phyloP scores from a whole-genome alignment of 2,888 invertebrate genomes.

The Diarsia dahlii region DNA sequence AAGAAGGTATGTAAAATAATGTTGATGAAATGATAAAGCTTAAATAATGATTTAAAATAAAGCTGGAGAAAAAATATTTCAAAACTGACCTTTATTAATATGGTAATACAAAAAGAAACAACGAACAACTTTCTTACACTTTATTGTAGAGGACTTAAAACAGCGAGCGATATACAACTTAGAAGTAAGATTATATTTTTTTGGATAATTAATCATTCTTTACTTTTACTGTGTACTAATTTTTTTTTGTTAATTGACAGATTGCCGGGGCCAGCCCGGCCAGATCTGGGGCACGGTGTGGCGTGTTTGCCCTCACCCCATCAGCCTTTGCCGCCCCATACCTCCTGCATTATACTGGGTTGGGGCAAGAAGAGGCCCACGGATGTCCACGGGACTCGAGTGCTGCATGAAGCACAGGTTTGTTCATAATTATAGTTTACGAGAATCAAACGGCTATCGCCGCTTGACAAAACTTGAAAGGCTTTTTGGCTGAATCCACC shows the following conservation, averaged over 20 bases:
- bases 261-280: constrained; percentile 81
- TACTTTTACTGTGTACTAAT: constrained; percentile 19
- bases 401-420: constrained; percentile 96
- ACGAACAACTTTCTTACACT: background rate
- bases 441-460: background rate
- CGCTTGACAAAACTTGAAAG: background rate
- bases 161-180: background rate
- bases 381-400: constrained; percentile 95
- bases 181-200: constrained; percentile 19
- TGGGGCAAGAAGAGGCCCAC: constrained; percentile 96
- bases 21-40: background rate
- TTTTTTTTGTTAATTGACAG: constrained; percentile 68
- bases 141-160: background rate
- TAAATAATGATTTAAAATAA: background rate
- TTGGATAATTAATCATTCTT: constrained; percentile 31
- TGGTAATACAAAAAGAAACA: background rate
- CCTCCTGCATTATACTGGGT: constrained; percentile 96
- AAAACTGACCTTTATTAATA: background rate
- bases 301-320: constrained; percentile 95
- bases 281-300: constrained; percentile 90
- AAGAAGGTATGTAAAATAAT: background rate
- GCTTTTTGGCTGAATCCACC: background rate
- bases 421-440: background rate
- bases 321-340: constrained; percentile 92
- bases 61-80: background rate